Conservation (phyloP, 2,888 invertebrate genomes). For the Lasius fuliginosus region DNA sequence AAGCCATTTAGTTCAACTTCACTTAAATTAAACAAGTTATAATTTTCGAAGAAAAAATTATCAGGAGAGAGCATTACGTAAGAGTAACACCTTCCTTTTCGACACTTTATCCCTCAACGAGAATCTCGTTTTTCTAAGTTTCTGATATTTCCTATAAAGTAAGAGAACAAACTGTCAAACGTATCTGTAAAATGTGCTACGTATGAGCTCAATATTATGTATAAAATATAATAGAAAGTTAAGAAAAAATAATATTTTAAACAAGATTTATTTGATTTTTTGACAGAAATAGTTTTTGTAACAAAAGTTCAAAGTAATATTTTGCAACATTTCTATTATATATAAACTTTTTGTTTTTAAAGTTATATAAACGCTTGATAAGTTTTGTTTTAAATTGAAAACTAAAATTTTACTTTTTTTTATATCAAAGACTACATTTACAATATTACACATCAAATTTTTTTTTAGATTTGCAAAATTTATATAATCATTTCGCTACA, state of each 20-base stretch:
- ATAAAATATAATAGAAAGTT: neutral
- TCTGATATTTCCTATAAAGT: neutral
- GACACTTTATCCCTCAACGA: neutral
- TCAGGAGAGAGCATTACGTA: neutral
- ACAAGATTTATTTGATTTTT: neutral
- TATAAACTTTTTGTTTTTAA: neutral
- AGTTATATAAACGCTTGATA: neutral
- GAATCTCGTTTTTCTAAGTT: neutral
- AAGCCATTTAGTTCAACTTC: neutral
- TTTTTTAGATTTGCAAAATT: neutral
- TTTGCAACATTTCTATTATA: neutral
- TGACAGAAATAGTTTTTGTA: neutral
- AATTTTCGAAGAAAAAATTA: neutral
- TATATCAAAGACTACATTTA: neutral
- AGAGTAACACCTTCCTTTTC: neutral
- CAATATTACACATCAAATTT: neutral
- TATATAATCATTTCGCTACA: neutral
- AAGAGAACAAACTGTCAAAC: neutral
- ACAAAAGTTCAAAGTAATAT: neutral
- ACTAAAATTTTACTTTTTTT: neutral
- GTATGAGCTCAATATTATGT: neutral
- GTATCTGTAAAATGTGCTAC: neutral
- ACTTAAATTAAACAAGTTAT: neutral
- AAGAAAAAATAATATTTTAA: neutral
- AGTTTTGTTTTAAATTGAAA: neutral